Evolutionary conservation across 2,888 invertebrate species (phyloP), one percentile per base, ranked within the genome.

Genomic region (Bhutanitis thaidina): DNA sequence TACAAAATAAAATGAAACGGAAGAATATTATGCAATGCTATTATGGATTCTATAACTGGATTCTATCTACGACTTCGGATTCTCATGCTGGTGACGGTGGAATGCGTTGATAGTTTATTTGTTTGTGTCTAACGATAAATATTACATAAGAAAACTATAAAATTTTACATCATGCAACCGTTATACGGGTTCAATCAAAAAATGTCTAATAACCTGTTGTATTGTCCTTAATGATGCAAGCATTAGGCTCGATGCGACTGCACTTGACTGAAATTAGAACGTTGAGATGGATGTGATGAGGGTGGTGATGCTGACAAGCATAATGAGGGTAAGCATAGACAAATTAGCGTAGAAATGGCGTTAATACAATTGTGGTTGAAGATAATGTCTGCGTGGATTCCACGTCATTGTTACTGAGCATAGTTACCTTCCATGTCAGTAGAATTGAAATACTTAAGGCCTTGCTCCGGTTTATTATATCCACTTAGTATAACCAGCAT

Each of bases 401-500:
- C 12, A 34, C 7, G 3, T 7, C 0, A 35, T 13, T 10, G 1
- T 14, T 36, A 15, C 7, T 38, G 7, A 14, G 7, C 13, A 15
- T 27, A 8, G 14, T 20, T 20, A 80, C 81, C 67, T 52, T 74
- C 67, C 1, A 32, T 63, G 30, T 85, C 85, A 1, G 82, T 79
- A 8, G 54, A 58, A 60, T 87, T 87, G 40, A 60, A 61, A 59
- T 79, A 75, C 49, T 72, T 74, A 44, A 57, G 43, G 1, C 73
- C 77, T 9, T 67, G 63, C 36, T 37, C 55, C 1, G 85, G 83
- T 12, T 55, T 63, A 50, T 65, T 70, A 61, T 65, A 76, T 39
- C 73, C 71, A 49, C 75, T 75, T 32, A 85, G 59, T 38, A 84
- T 81, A 39, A 88, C 88, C 27, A 88, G 74, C 78, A 80, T 85